Evolutionary conservation across 2,797 vertebrate genomes (phyloP).

Genomic region (Notoglanidium macrostoma): DNA sequence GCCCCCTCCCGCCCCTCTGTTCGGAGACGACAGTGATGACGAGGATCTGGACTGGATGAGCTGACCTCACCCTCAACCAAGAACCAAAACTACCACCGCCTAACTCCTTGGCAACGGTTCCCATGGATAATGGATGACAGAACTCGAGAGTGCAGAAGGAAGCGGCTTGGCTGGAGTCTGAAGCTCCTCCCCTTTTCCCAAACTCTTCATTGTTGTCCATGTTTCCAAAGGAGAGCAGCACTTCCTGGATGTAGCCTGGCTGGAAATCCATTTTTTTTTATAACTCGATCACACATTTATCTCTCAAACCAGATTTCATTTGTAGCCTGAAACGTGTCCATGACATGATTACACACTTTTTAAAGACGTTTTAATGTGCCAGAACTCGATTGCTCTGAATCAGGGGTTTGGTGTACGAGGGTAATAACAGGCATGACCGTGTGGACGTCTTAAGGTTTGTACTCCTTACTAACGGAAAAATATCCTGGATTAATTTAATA

Average conservation of each 20-base stretch:
- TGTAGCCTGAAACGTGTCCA: conserved; percentile 21
- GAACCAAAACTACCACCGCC: not conserved
- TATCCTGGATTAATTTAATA: conserved; percentile 32
- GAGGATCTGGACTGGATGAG: conserved; percentile 91
- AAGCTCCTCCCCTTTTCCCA: not conserved
- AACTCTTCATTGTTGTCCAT: conserved; percentile 2
- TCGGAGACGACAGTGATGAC: conserved; percentile 85
- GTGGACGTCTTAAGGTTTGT: conserved; percentile 38
- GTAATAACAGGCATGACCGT: not conserved
- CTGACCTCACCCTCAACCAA: conserved; percentile 64
- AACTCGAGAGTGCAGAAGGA: not conserved
- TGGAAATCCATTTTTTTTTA: not conserved
- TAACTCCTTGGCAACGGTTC: not conserved
- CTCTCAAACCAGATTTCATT: not conserved
- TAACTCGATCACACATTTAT: not conserved
- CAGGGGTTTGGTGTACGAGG: not conserved
- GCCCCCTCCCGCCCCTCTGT: conserved; percentile 89
- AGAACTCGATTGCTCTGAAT: not conserved
- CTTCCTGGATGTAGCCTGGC: not conserved
- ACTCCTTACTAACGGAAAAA: conserved; percentile 26
- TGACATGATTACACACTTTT: not conserved
- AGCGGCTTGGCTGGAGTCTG: not conserved
- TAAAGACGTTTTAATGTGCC: conserved; percentile 20
- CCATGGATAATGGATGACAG: not conserved
- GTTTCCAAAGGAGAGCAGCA: not conserved